Evolutionary conservation across 2,797 vertebrate genomes (phyloP), one percentile per base, ranked within the genome.

Genomic region (Acanthurus leucopareius): DNA sequence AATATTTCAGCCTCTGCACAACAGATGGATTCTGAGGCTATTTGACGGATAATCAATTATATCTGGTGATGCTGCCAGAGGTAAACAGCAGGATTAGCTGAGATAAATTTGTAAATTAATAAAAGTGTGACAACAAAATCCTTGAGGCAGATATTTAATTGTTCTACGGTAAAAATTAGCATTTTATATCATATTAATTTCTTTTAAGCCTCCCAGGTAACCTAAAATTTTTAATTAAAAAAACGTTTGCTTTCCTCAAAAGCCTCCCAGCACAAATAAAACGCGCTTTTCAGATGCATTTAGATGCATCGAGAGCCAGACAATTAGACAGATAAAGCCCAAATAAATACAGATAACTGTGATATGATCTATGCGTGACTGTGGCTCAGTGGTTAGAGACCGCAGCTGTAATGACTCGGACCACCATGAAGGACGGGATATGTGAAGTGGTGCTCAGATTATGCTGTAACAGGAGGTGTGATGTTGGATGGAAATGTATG

Each of bases 291-390:
- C 32, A 52, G 8, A 7, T 61, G 28, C 28, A 54, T 67, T 42
- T 32, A 52, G 7, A 68, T 59, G 5, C 28, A 57, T 35, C 35
- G 66, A 57, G 67, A 63, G 32, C 10, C 61, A 62, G 15, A 59
- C 32, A 56, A 38, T 64, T 73, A 66, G 53, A 25, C 6, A 15
- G 59, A 79, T 77, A 74, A 80, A 32, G 22, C 17, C 11, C 20
- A 65, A 54, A 67, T 64, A 17, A 61, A 70, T 71, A 38, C 56
- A 73, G 52, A 53, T 62, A 22, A 54, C 47, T 51, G 69, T 66
- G 76, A 80, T 76, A 75, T 13, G 44, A 79, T 77, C 64, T 32
- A 57, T 75, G 64, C n/a, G 0, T 75, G 53, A 14, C 45, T 47
- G 32, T 42, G 25, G 19, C 35, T 51, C 25, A 14, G 38, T 60